These are phyloP conservation scores for Phocoena sinus DNA, from an alignment of 2,113 vertebrate genomes.

Conservation along the genomic window DNA sequence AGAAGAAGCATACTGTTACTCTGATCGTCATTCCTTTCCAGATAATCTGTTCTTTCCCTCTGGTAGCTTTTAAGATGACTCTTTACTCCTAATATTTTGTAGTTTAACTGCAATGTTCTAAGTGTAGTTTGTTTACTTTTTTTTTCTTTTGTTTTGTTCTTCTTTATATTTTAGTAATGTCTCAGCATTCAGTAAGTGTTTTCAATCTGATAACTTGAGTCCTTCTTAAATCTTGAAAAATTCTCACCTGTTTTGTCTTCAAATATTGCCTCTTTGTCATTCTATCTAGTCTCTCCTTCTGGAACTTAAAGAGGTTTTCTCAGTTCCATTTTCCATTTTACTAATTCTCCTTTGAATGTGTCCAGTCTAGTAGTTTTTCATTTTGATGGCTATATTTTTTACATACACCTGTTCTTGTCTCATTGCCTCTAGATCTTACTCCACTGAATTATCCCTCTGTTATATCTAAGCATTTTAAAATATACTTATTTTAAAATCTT, in stretches of 20 bases:
- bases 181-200: background rate
- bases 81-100: background rate
- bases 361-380: background rate
- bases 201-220: background rate
- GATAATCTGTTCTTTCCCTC: background rate
- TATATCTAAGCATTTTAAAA: background rate
- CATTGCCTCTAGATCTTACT: background rate
- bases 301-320: background rate
- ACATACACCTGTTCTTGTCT: background rate
- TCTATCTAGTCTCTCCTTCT: background rate
- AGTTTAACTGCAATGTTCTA: background rate
- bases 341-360: background rate
- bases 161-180: background rate
- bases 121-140: background rate
- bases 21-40: background rate
- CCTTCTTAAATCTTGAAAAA: background rate
- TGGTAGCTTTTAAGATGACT: background rate
- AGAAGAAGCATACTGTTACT: background rate
- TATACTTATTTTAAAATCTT: background rate
- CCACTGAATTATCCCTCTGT: background rate
- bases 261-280: background rate
- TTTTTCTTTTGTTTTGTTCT: no score
- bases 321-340: background rate
- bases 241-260: background rate
- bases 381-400: background rate